Percentiles rank a stretch among this genome's conserved stretches.
These are phyloP conservation scores for Drosophila mimetica DNA, from an alignment of 2,888 invertebrate species.

Conservation along the genomic window DNA sequence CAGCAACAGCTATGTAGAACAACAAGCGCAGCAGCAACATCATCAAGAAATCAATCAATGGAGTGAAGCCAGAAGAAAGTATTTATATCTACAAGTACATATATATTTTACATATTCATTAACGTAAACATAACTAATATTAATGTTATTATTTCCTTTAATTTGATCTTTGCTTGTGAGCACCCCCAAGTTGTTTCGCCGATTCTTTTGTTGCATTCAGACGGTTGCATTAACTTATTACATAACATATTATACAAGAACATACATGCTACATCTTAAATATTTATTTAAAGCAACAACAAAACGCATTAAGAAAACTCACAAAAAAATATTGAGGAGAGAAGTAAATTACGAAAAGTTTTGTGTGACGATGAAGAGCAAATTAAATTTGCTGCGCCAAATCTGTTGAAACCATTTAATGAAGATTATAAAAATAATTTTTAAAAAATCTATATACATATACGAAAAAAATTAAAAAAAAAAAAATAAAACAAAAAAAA, in stretches of 20 bases:
- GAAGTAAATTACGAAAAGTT: conserved; percentile 61
- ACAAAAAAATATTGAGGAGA: conserved; percentile 22
- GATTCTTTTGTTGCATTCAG: conserved; percentile 62
- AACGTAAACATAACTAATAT: conserved; percentile 40
- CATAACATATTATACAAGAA: conserved; percentile 41
- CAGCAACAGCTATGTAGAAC: conserved; percentile 22
- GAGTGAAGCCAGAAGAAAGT: conserved; percentile 36
- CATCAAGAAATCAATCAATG: conserved; percentile 21
- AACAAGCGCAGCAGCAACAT: conserved; percentile 6
- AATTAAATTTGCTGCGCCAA: conserved; percentile 80
- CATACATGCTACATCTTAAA: conserved; percentile 50
- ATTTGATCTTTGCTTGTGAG: conserved; percentile 43
- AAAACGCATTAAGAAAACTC: conserved; percentile 28
- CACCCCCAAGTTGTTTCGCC: conserved; percentile 52
- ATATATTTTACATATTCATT: conserved; percentile 59
- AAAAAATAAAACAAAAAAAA: conserved; percentile 46
- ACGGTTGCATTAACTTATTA: conserved; percentile 78
- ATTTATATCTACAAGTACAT: conserved; percentile 50
- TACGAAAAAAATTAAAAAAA: conserved; percentile 50
- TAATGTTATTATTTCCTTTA: conserved; percentile 40
- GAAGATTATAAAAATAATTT: conserved; percentile 73
- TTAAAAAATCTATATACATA: conserved; percentile 73
- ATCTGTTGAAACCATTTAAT: conserved; percentile 77
- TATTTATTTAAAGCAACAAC: conserved; percentile 66
- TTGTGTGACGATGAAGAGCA: conserved; percentile 69